phyloP scores from a whole-genome alignment of 2,797 vertebrate species.

The Masticophis lateralis region DNA sequence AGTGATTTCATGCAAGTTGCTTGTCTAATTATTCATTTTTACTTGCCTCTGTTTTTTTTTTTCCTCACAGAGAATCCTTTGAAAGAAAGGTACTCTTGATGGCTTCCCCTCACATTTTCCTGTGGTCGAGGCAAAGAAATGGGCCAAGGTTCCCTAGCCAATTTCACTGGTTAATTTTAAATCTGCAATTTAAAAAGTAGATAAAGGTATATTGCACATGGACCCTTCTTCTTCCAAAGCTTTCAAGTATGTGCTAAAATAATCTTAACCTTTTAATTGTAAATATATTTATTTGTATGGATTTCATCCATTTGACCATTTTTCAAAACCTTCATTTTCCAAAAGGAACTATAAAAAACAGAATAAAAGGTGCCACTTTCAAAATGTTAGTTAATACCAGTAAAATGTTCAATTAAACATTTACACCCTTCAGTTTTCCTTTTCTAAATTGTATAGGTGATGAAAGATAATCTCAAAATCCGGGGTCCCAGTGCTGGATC shows the following conservation, averaged over 20 bases:
- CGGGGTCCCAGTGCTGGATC: not conserved
- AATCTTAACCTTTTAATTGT: not conserved
- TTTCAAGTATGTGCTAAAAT: not conserved
- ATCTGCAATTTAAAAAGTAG: not conserved
- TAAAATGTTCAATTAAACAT: not conserved
- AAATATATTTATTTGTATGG: not conserved
- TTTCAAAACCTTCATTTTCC: not conserved
- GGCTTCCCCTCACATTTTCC: not conserved
- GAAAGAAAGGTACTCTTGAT: slow-evolving; percentile 8
- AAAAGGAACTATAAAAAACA: not conserved
- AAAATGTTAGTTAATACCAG: not conserved
- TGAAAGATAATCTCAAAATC: not conserved
- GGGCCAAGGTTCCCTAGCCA: not conserved
- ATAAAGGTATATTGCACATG: not conserved
- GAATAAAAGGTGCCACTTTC: not conserved
- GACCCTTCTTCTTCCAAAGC: not conserved
- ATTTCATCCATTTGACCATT: not conserved
- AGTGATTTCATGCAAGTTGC: slow-evolving; percentile 61
- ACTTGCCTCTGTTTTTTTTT: not conserved
- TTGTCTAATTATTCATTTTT: slow-evolving; percentile 58
- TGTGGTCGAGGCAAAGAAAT: not conserved
- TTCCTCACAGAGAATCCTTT: slow-evolving; percentile 18
- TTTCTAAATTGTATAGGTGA: not conserved
- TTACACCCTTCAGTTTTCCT: not conserved
- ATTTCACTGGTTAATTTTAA: not conserved